phyloP scores from a whole-genome alignment of 1,140 invertebrate species.

The Drosophila kurseongensis region DNA sequence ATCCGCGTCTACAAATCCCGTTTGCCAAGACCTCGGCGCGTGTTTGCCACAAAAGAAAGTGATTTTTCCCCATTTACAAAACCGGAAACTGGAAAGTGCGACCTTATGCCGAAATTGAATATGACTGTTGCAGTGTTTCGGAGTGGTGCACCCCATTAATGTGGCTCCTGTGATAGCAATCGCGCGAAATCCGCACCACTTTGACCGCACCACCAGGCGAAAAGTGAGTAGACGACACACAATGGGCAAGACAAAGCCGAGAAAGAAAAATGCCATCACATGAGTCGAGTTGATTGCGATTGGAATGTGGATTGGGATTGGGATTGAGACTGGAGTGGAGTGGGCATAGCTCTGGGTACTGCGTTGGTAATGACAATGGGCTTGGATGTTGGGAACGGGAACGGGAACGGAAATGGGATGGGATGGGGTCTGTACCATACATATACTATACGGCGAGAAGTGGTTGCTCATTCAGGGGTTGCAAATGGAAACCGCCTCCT shows the following conservation, averaged over 20 bases:
- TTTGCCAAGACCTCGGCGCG: slow-evolving; percentile 21
- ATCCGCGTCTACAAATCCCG: slow-evolving; percentile 6
- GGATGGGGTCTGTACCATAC: slow-evolving; percentile 1
- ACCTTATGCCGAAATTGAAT: not conserved
- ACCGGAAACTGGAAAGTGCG: not conserved
- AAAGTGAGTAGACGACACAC: slow-evolving; percentile 12
- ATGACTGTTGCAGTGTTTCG: not conserved
- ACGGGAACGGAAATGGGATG: not conserved
- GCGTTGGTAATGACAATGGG: slow-evolving; percentile 14
- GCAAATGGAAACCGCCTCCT: slow-evolving; percentile 23
- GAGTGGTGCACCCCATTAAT: slow-evolving; percentile 18
- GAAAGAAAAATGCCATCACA: slow-evolving; percentile 1
- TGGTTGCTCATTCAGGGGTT: slow-evolving; percentile 39
- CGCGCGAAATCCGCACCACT: slow-evolving; percentile 11
- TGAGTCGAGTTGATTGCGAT: not conserved
- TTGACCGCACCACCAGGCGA: slow-evolving; percentile 1
- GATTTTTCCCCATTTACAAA: not conserved
- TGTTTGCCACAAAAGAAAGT: slow-evolving; percentile 3
- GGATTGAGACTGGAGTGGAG: too few relatives aligned
- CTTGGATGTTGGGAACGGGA: too few relatives aligned
- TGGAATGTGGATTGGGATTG: not conserved
- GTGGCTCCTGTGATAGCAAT: slow-evolving; percentile 42
- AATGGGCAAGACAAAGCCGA: not conserved
- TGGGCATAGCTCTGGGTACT: not conserved
- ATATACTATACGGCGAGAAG: slow-evolving; percentile 3